phyloP scores from a whole-genome alignment of 2,113 vertebrate species.

The Cryptotis parvus region DNA sequence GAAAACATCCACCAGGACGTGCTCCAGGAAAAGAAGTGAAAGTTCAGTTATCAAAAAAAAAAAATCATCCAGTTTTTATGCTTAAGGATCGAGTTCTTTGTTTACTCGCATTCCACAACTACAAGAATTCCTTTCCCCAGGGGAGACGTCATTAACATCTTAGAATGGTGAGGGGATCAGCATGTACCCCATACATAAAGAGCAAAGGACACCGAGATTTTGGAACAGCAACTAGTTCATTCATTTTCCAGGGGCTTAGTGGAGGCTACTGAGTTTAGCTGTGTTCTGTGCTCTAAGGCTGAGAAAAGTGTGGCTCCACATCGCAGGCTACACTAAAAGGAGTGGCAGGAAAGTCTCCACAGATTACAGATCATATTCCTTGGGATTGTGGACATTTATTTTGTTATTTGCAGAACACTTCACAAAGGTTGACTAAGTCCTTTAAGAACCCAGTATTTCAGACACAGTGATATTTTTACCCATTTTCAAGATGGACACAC shows the following conservation, averaged over 20 bases:
- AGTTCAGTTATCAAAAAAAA: constrained; percentile 13
- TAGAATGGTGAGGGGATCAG: not conserved
- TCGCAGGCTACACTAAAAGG: constrained; percentile 43
- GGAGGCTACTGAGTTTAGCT: constrained; percentile 32
- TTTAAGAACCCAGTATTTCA: not conserved
- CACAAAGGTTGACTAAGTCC: constrained; percentile 24
- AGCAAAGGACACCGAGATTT: constrained; percentile 29
- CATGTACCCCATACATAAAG: not conserved
- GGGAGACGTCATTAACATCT: constrained; percentile 1
- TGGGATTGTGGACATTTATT: not conserved
- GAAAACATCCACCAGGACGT: not conserved
- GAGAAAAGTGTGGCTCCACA: constrained; percentile 29
- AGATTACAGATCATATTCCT: constrained; percentile 14
- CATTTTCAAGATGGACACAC: constrained; percentile 62
- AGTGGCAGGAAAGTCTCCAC: constrained; percentile 46
- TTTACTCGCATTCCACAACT: not conserved
- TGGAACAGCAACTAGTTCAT: not conserved
- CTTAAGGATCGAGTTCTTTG: not conserved
- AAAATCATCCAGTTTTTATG: constrained; percentile 15
- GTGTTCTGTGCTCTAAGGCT: constrained; percentile 32
- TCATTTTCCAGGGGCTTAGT: constrained; percentile 51
- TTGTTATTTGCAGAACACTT: not conserved
- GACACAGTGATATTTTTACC: constrained; percentile 12
- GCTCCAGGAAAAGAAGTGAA: constrained; percentile 21
- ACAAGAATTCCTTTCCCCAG: too few relatives aligned